These are phyloP conservation scores for Pseudolycoriella hygida DNA, from an alignment of 2,888 invertebrate species.

Conservation along the genomic window DNA sequence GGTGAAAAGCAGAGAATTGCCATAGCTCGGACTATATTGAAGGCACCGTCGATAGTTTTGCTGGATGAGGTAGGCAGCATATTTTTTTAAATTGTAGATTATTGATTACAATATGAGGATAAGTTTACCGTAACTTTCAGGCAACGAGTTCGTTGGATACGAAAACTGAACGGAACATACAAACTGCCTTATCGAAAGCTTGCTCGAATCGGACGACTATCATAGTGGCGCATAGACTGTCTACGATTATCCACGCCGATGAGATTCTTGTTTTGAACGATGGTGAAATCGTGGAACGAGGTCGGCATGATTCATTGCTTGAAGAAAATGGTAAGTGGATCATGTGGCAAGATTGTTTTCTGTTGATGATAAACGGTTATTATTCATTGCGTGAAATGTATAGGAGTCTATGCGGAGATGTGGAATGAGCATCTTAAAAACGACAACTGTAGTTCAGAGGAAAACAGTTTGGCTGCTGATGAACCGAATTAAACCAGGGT, in stretches of 20 bases:
- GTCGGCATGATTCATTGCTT: slow-evolving; percentile 36
- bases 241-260: slow-evolving; percentile 88
- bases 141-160: slow-evolving; percentile 73
- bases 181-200: not conserved
- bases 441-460: no score
- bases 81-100: no score
- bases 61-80: no score
- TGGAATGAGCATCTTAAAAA: slow-evolving; percentile 70
- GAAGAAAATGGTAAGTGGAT: no score
- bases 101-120: no score
- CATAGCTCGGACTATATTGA: slow-evolving; percentile 73
- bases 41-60: slow-evolving; percentile 75
- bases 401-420: slow-evolving; percentile 75
- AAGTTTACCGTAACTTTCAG: no score
- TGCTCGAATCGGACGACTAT: slow-evolving; percentile 73
- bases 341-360: no score
- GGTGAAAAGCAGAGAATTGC: slow-evolving; percentile 97
- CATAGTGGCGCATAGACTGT: slow-evolving; percentile 85
- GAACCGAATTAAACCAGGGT: no score
- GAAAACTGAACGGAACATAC: slow-evolving; percentile 57
- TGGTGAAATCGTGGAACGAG: slow-evolving; percentile 81
- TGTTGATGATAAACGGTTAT: no score
- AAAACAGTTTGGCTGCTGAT: no score
- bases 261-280: slow-evolving; percentile 85
- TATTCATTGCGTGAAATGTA: no score